Evolutionary conservation across 2,888 invertebrate species (phyloP).

Genomic region (Tromatobia lineatoria): DNA sequence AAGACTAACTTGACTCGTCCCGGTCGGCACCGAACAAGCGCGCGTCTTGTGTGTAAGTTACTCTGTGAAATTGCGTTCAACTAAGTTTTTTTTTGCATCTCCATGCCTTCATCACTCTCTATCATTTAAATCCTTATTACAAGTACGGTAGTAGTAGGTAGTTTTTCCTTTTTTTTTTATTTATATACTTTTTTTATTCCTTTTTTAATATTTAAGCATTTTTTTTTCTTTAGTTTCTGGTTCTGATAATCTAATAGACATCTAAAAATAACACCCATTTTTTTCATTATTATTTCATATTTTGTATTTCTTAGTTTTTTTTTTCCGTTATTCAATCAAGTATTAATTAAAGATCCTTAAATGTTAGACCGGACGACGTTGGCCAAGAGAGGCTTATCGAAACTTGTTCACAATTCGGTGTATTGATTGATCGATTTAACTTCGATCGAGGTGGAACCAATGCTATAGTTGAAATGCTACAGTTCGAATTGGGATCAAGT

Average conservation of each 20-base stretch:
- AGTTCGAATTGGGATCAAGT: slow-evolving; percentile 53
- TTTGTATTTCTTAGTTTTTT: slow-evolving; percentile 76
- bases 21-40: slow-evolving; percentile 57
- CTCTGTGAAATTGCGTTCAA: slow-evolving; percentile 74
- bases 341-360: slow-evolving; percentile 79
- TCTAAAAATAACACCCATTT: slow-evolving; percentile 86
- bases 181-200: slow-evolving; percentile 75
- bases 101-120: slow-evolving; percentile 56
- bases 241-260: slow-evolving; percentile 85
- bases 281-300: slow-evolving; percentile 81
- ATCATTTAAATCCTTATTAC: slow-evolving; percentile 80
- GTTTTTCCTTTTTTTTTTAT: slow-evolving; percentile 75
- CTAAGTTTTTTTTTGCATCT: slow-evolving; percentile 85
- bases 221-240: slow-evolving; percentile 83
- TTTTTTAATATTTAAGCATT: slow-evolving; percentile 75
- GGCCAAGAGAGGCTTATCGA: slow-evolving; percentile 70
- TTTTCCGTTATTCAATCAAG: slow-evolving; percentile 76
- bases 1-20: slow-evolving; percentile 37
- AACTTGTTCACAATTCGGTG: slow-evolving; percentile 57
- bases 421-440: slow-evolving; percentile 33
- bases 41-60: slow-evolving; percentile 59
- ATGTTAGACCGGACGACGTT: slow-evolving; percentile 78
- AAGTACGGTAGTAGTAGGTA: slow-evolving; percentile 77
- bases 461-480: slow-evolving; percentile 43
- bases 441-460: slow-evolving; percentile 53